Percentiles rank a stretch among this genome's conserved stretches.
Evolutionary conservation across 2,888 invertebrate species (phyloP).

Genomic region (Campopleginae sp.): DNA sequence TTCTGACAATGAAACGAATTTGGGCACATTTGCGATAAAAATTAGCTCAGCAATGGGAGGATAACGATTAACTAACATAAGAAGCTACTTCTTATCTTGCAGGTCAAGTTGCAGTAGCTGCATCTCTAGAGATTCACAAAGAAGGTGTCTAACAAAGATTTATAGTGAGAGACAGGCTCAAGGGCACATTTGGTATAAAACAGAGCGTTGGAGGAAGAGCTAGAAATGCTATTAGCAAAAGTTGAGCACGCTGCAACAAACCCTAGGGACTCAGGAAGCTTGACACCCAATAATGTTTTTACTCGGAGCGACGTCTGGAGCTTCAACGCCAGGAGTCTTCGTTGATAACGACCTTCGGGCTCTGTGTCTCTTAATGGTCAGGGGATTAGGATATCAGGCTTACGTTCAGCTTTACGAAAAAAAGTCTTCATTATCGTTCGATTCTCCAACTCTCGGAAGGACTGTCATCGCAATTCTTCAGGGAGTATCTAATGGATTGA

Average conservation of each 20-base stretch:
- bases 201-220: neutral
- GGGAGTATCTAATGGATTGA: neutral
- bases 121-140: neutral
- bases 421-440: neutral
- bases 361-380: neutral
- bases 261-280: neutral
- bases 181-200: neutral
- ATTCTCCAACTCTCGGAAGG: neutral
- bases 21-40: neutral
- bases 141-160: neutral
- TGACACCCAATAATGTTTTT: conserved; percentile 30
- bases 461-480: conserved; percentile 7
- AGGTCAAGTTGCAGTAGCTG: neutral
- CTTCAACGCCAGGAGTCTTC: conserved; percentile 1
- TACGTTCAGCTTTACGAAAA: neutral
- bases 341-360: neutral
- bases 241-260: neutral
- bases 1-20: neutral
- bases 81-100: conserved; percentile 6
- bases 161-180: neutral
- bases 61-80: neutral
- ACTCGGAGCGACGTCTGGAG: neutral
- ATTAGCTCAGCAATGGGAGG: too few relatives aligned
- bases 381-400: neutral
- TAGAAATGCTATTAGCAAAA: conserved; percentile 27